Evolutionary conservation across 2,888 invertebrate species (phyloP).

Genomic region (Labia minor): DNA sequence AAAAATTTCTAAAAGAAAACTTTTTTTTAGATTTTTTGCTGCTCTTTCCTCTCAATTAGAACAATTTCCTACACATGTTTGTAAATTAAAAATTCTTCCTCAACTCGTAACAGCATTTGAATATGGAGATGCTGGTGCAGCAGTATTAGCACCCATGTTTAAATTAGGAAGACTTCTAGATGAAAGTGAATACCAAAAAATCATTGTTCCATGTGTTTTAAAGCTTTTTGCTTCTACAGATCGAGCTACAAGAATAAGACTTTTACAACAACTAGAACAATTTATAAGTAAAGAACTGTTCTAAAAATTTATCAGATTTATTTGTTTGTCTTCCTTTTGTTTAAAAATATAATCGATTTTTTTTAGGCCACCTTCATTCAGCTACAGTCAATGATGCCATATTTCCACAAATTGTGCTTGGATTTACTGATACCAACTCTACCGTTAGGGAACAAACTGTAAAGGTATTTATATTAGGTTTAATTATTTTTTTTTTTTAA

Average conservation of each 20-base stretch:
- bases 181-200: conserved; percentile 86
- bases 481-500: neutral
- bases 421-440: conserved; percentile 94
- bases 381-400: conserved; percentile 81
- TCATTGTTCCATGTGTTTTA: conserved; percentile 93
- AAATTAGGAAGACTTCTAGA: conserved; percentile 86
- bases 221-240: conserved; percentile 94
- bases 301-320: no score
- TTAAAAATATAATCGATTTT: no score
- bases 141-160: conserved; percentile 86
- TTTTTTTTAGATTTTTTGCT: conserved; percentile 62
- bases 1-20: no score
- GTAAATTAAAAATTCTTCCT: conserved; percentile 89
- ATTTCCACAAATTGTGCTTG: conserved; percentile 85
- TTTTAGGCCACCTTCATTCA: conserved; percentile 46
- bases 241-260: conserved; percentile 83
- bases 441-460: conserved; percentile 95
- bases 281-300: conserved; percentile 55
- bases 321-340: no score
- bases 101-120: conserved; percentile 91
- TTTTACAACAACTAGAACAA: conserved; percentile 86
- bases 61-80: conserved; percentile 84
- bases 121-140: conserved; percentile 94
- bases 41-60: conserved; percentile 75
- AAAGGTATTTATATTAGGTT: conserved; percentile 54